Evolutionary conservation across 2,113 vertebrate species (phyloP).

Genomic region (Morone saxatilis): DNA sequence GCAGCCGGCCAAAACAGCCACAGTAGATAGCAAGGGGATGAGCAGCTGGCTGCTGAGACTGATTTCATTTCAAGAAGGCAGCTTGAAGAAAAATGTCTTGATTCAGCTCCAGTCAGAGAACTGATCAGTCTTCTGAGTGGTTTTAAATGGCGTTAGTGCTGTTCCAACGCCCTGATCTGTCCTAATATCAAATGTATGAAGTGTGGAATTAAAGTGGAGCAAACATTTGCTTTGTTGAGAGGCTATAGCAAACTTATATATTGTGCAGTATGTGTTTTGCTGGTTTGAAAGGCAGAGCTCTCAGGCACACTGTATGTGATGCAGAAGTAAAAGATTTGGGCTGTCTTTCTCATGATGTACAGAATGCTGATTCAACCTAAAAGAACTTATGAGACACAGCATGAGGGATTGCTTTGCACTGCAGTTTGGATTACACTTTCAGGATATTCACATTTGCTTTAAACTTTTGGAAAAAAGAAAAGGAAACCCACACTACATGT

Average conservation of each 20-base stretch:
- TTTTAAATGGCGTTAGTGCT: conserved; percentile 9
- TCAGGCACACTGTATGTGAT: background rate
- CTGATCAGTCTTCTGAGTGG: conserved; percentile 31
- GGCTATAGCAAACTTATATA: background rate
- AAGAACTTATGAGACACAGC: conserved; percentile 14
- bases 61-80: conserved; percentile 42
- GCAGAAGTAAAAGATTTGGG: background rate
- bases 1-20: conserved; percentile 34
- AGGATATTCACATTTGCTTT: conserved; percentile 35
- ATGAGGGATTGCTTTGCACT: conserved; percentile 33
- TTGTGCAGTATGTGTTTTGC: background rate
- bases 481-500: conserved; percentile 20
- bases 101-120: conserved; percentile 41
- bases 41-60: conserved; percentile 39
- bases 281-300: conserved; percentile 23
- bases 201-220: background rate
- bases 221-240: conserved; percentile 12
- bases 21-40: conserved; percentile 12
- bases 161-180: background rate
- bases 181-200: conserved; percentile 3
- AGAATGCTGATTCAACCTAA: conserved; percentile 51
- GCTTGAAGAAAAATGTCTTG: conserved; percentile 45
- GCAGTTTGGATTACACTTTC: conserved; percentile 34
- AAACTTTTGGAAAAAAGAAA: background rate
- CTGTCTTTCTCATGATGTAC: conserved; percentile 36